Evolutionary conservation across 2,888 invertebrate genomes (phyloP), one percentile per base, ranked within the genome.

Genomic region (Hydriomena furcata): DNA sequence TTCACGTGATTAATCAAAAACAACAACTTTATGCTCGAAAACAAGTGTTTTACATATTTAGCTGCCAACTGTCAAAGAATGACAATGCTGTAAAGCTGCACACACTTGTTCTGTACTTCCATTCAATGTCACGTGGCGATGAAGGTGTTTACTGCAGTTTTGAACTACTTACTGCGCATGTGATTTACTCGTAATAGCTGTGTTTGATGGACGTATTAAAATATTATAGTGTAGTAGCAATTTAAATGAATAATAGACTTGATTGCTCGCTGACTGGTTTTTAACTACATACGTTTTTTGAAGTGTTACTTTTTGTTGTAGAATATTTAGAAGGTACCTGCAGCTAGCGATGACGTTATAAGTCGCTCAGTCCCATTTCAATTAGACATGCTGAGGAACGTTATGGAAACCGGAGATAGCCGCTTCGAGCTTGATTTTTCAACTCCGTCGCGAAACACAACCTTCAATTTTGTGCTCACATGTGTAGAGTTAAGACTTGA

Each of bases 21-120:
- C 7, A 23, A 35, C 20, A 23, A 21, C 11, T 17, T 17, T 4
- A 28, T 13, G 7, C n/a, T n/a, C 23, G 4, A 21, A 36, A 20
- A 8, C 8, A 49, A 27, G 42, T 55, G 38, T 37, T 43, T 46
- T 49, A 34, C 34, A 23, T 48, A 24, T 43, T 43, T 45, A 40
- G 40, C 30, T 11, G 12, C 38, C 28, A 20, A 40, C 12, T 38
- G 11, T 10, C 21, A 43, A 42, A 24, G 11, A 37, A 31, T 44
- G 36, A 23, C 36, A 17, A 37, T 37, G 36, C 36, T 17, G 36
- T 47, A 32, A 31, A 24, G 8, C 17, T 17, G 17, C 20, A 6
- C 5, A 36, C 36, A 8, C 28, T 30, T 30, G 30, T 20, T 20
- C 12, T 8, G 32, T 40, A n/a, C 17, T 23, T 17, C 17, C 17